Base-by-base conservation (phyloP, 2,797 vertebrate genomes). In the Microctenopoma steveboyesi region DNA sequence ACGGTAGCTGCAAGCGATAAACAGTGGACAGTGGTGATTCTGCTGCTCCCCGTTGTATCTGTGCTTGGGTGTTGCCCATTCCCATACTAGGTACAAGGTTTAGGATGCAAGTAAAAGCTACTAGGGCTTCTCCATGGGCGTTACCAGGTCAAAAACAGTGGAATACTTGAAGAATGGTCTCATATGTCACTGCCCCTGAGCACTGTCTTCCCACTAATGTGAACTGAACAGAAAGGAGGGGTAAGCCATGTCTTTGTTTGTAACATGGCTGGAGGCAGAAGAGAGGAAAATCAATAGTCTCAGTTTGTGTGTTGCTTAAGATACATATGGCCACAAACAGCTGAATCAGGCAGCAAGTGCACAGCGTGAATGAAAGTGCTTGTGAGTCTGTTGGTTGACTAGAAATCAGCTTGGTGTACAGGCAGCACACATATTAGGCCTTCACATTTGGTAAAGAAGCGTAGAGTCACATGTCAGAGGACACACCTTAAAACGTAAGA, bases 81-180 rank as follows among this genome's bases (percentile, higher is more conserved):
- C 64, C 78, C 59, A 46, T 74, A 51, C 72, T 72, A 73, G 67
- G 80, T 82, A 76, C 67, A 40, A 72, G 78, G 84, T 77, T 73
- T 61, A 65, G 43, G 75, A 70, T 68, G 69, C 66, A 57, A 66
- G 70, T 75, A 62, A 50, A 58, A 72, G 64, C 69, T 11, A 45
- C 67, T 64, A 60, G 3, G 51, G 64, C 46, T 30, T 74, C 61
- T 48, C 22, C 55, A 68, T 7, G 28, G 66, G 75, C 65, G 80
- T 3, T 78, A 84, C 77, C 78, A 74, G 70, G 71, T 85, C 57
- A 67, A 78, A 83, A 84, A 80, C 70, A 74, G 74, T 76, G 87
- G 86, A 96, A 96, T 98, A 98, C 97, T 98, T 98, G 97, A 98
- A 98, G 93, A 96, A 95, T 94, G 93, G 93, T 95, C 94, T 95